Percentiles rank a stretch among this genome's conserved stretches.
phyloP scores from a whole-genome alignment of 2,888 invertebrate species.

The Octodonta nipae region DNA sequence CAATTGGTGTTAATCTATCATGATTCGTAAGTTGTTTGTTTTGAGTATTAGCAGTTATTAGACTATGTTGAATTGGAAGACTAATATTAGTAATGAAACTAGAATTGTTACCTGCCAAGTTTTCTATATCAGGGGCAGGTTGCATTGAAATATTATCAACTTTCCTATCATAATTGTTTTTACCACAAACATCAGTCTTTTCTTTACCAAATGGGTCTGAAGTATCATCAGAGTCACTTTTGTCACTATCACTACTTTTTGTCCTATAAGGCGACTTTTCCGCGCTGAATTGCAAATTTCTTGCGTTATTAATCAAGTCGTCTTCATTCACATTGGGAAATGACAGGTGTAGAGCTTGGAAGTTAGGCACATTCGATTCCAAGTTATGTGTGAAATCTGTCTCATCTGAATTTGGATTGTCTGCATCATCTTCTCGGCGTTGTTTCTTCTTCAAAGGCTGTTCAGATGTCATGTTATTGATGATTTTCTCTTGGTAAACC shows the following conservation, averaged over 20 bases:
- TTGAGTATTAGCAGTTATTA: neutral
- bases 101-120: neutral
- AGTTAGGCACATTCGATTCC: slow-evolving; percentile 31
- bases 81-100: neutral
- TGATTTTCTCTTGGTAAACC: slow-evolving; percentile 50
- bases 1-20: slow-evolving; percentile 4
- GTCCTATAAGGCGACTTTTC: slow-evolving; percentile 21
- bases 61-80: neutral
- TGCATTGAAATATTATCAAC: slow-evolving; percentile 20
- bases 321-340: slow-evolving; percentile 29
- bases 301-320: slow-evolving; percentile 25
- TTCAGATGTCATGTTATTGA: slow-evolving; percentile 53
- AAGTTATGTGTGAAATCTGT: slow-evolving; percentile 41
- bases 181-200: slow-evolving; percentile 4
- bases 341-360: slow-evolving; percentile 29
- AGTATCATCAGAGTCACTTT: slow-evolving; percentile 19
- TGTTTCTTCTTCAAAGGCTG: slow-evolving; percentile 77
- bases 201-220: slow-evolving; percentile 13
- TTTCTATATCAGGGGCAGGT: slow-evolving; percentile 23
- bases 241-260: slow-evolving; percentile 16
- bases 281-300: slow-evolving; percentile 22
- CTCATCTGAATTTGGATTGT: slow-evolving; percentile 39
- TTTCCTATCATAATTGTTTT: slow-evolving; percentile 10
- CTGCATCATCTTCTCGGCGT: slow-evolving; percentile 48
- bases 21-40: slow-evolving; percentile 4